Evolutionary conservation across 2,113 vertebrate genomes (phyloP), one percentile per base, ranked within the genome.

Genomic region (Hippocampus comes): DNA sequence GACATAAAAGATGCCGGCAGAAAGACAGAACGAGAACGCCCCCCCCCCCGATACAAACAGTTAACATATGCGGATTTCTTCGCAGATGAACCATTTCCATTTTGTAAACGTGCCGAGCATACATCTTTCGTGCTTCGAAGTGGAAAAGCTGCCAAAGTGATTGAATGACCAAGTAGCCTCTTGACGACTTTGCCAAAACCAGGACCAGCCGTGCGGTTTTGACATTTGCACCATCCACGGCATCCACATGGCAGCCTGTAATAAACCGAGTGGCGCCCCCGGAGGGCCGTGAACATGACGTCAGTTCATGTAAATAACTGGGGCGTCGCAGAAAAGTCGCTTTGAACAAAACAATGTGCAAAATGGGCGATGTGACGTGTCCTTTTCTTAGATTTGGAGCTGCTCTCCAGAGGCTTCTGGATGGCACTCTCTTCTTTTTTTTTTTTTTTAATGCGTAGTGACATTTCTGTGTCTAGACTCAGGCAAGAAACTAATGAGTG

Each of bases 401-500:
- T 55, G 67, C 49, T 68, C 18, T 34, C 25, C 17, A 2, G 67
- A 55, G 51, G 63, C 27, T 59, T 60, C 53, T 42, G 46, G 38
- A 72, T 66, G 56, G n/a, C n/a, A 21, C 20, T 23, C 43, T 21
- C 14, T 73, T 70, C 14, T 73, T 30, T 30, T 4, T 30, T 30
- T 3, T 30, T 30, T 4, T 34, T 34, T 34, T 55, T 61, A 59
- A 65, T 67, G 70, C 30, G 11, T 41, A 57, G 64, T 42, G 68
- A 75, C n/a, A 57, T 48, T 27, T 72, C 41, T n/a, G 53, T 42
- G 51, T 67, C 72, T 64, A 48, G 53, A 72, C 34, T 64, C 23
- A 11, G 69, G 74, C 72, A 57, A 69, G 77, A 70, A 49, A 69
- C 27, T 57, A 20, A 79, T 72, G 82, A 15, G 48, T 56, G 30